Evolutionary conservation across 2,797 vertebrate species (phyloP).

Genomic region (Hippoglossus hippoglossus): DNA sequence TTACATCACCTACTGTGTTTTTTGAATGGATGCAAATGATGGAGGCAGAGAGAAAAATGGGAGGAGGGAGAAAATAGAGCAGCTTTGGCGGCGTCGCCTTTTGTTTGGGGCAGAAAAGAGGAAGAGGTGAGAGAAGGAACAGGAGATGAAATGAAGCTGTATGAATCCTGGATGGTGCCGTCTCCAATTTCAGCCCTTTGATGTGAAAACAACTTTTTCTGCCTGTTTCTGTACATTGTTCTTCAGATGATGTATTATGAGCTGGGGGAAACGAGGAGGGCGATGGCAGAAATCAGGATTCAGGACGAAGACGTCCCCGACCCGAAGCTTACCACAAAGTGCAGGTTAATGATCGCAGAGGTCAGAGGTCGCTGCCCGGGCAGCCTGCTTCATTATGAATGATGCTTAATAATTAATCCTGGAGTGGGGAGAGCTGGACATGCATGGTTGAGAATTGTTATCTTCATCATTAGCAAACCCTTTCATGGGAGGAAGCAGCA

Average conservation of each 20-base stretch:
- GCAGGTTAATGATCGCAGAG: constrained; percentile 27
- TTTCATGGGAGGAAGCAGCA: not conserved
- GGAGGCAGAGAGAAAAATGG: constrained; percentile 1
- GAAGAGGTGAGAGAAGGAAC: constrained; percentile 13
- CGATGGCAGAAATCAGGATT: constrained; percentile 15
- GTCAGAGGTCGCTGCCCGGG: constrained; percentile 34
- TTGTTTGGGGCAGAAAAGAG: constrained; percentile 18
- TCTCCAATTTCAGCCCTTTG: constrained; percentile 40
- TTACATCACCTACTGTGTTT: not conserved
- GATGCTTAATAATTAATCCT: constrained; percentile 40
- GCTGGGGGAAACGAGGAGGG: not conserved
- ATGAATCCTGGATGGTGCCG: constrained; percentile 5
- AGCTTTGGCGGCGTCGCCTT: not conserved
- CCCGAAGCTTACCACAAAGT: not conserved
- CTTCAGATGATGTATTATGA: too few relatives aligned
- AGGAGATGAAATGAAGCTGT: constrained; percentile 16
- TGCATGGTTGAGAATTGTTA: not conserved
- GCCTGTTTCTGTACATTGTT: too few relatives aligned
- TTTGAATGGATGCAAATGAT: constrained; percentile 1
- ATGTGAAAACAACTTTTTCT: constrained; percentile 27
- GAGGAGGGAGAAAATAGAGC: constrained; percentile 14
- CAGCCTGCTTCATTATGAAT: constrained; percentile 24
- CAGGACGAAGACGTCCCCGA: not conserved
- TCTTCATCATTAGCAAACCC: not conserved
- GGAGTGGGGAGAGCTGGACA: not conserved